Base-by-base conservation (phyloP, 2,888 invertebrate species). In the Chironomus tentans region DNA sequence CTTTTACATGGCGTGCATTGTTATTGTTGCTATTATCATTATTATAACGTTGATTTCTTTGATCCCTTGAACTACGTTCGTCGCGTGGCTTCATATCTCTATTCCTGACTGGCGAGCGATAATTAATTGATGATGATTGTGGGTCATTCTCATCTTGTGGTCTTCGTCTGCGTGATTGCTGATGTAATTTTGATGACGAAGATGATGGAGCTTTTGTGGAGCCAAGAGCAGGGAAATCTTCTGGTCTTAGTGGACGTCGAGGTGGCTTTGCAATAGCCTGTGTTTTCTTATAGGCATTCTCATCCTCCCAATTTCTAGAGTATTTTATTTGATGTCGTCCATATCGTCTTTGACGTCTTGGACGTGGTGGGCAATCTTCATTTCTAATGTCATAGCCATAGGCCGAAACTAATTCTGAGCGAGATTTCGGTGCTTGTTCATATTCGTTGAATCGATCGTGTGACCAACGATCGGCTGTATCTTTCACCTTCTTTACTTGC, bases 361-460 rank as follows among this genome's bases (percentile, higher is more conserved):
- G 93, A 80, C 94, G 89, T 0, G 96, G 96, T 2, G 96, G 93
- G 0, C 93, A 93, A 81, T 95, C 95, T 82, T 96, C 96, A 80
- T 92, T 93, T 70, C 97, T 87, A 78, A 98, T 98, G 81, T 98
- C 97, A 83, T 97, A 98, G 0, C 97, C 97, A 83, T 97, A 97
- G 74, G 91, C 88, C 0, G 92, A 87, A 13, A 95, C 89, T 74
- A 97, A 82, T 84, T 97, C 97, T 47, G 93, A 89, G 48, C 91
- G 88, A 48, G 91, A 90, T 84, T 97, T 97, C 6, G 96, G 96
- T 70, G 90, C 89, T 86, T 98, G 92, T 77, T 86, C 85, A 28
- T 77, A 80, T 48, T 81, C 80, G 77, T 84, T 84, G 72, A 82
- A 84, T 13, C 92, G 88, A 85, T 98, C 96, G 82, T 96, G 96